Percentiles rank a stretch among this genome's conserved stretches.
These are phyloP conservation scores for Coluber constrictor DNA, from an alignment of 2,797 vertebrate genomes.

Conservation along the genomic window DNA sequence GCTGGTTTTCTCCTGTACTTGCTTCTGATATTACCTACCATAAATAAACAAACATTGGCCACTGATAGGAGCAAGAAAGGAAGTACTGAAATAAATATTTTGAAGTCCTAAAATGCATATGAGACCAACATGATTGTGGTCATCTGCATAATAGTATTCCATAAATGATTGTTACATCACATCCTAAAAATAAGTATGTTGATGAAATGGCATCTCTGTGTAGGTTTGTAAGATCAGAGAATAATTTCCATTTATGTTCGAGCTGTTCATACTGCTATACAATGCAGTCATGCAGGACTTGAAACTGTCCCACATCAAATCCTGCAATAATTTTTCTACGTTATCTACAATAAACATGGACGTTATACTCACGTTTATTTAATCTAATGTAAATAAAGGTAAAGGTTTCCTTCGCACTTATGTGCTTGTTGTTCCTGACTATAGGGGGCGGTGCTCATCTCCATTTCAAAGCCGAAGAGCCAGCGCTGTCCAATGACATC, in stretches of 20 bases:
- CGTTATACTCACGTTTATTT: constrained; percentile 44
- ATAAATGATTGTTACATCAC: constrained; percentile 10
- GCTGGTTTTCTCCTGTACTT: constrained; percentile 82
- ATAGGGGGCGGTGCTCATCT: too few relatives aligned
- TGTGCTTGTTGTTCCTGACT: too few relatives aligned
- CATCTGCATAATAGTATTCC: constrained; percentile 21
- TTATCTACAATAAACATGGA: constrained; percentile 39
- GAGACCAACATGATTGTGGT: rapidly evolving
- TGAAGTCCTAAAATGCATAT: neutral
- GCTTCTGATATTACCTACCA: constrained; percentile 89
- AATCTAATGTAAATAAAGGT: constrained; percentile 48
- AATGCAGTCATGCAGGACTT: constrained; percentile 25
- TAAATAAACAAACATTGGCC: constrained; percentile 39
- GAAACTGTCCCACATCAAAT: neutral
- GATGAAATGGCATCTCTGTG: constrained; percentile 35
- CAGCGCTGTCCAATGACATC: too few relatives aligned
- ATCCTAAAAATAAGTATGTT: constrained; percentile 27
- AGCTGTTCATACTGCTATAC: neutral
- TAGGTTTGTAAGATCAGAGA: constrained; percentile 39
- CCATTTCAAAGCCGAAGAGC: too few relatives aligned
- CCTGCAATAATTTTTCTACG: neutral
- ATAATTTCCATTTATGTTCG: constrained; percentile 27
- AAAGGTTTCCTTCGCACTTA: too few relatives aligned
- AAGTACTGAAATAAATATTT: constrained; percentile 35
- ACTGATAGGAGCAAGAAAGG: neutral